Percentiles rank a stretch among this genome's conserved stretches.
Conservation (phyloP, 2,797 vertebrate species). For the Macropodus opercularis region DNA sequence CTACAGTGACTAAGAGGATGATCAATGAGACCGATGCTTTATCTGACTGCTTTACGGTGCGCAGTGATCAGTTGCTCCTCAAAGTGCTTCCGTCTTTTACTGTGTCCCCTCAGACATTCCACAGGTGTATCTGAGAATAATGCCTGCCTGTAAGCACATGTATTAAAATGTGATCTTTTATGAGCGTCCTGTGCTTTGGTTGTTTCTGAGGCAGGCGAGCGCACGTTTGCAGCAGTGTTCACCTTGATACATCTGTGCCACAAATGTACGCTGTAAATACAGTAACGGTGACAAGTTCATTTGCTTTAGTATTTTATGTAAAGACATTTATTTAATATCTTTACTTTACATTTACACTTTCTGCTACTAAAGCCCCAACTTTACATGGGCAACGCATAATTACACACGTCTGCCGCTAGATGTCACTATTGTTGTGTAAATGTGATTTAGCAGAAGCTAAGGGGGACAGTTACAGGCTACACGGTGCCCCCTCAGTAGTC, state of each 20-base stretch:
- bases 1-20: not conserved
- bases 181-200: not conserved
- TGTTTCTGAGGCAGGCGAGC: not conserved
- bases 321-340: too few relatives aligned
- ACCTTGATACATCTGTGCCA: not conserved
- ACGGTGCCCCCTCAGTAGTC: not conserved
- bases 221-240: not conserved
- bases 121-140: conserved; percentile 20
- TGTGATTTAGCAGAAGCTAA: not conserved
- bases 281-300: too few relatives aligned
- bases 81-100: conserved; percentile 1
- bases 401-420: conserved; percentile 39
- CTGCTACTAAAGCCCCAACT: too few relatives aligned
- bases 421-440: conserved; percentile 45
- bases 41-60: conserved; percentile 2
- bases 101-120: conserved; percentile 63
- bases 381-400: not conserved
- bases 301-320: too few relatives aligned
- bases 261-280: too few relatives aligned
- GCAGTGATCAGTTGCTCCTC: conserved; percentile 8
- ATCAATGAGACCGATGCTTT: not conserved
- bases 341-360: too few relatives aligned
- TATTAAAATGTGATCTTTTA: conserved; percentile 50
- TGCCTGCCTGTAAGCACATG: conserved; percentile 36
- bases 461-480: not conserved